Evolutionary conservation across 2,888 invertebrate genomes (phyloP).

Genomic region (Pogonocherus hispidulus): DNA sequence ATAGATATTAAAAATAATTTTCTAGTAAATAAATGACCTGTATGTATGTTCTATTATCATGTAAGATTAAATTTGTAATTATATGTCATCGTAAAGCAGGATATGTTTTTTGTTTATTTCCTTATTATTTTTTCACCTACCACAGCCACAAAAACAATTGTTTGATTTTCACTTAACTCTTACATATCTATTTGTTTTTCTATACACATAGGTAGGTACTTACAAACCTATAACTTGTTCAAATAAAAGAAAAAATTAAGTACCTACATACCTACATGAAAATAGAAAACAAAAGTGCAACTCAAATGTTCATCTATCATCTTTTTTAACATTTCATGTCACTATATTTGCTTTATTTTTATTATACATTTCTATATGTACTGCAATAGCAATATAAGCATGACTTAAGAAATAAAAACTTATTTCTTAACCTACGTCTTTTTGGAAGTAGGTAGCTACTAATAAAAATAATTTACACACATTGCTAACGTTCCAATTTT

Average conservation of each 20-base stretch:
- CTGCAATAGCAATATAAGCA: neutral
- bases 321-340: neutral
- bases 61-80: neutral
- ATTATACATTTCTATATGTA: neutral
- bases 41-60: neutral
- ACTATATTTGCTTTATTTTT: neutral
- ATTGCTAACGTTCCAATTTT: neutral
- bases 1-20: too few species aligned
- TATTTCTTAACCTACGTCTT: neutral
- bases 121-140: neutral
- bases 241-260: too few species aligned
- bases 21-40: too few species aligned
- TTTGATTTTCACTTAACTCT: conserved; percentile 3
- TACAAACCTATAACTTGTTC: too few species aligned
- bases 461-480: conserved; percentile 6
- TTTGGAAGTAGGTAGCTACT: neutral
- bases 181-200: conserved; percentile 19
- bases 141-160: conserved; percentile 5
- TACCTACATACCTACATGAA: neutral
- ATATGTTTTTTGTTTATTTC: neutral
- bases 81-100: neutral
- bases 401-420: neutral
- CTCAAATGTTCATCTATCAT: neutral
- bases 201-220: too few species aligned
- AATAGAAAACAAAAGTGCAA: neutral